These are phyloP conservation scores for Schizopygopsis pylzovi DNA, from an alignment of 2,797 vertebrate species.

Conservation along the genomic window DNA sequence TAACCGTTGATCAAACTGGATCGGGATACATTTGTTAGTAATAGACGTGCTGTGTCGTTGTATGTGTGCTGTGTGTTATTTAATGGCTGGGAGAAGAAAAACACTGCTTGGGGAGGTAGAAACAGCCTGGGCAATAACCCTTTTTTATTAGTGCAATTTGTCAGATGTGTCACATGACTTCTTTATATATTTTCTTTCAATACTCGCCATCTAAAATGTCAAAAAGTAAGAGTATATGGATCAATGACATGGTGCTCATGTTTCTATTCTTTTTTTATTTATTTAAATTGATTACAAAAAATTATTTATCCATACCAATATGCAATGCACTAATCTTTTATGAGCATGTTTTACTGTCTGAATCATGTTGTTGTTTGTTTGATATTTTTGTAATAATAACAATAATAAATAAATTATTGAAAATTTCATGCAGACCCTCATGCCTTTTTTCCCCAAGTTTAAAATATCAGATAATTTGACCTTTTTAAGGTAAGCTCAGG, in stretches of 20 bases:
- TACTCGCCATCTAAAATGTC: neutral
- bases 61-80: constrained; percentile 47
- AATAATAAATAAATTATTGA: neutral
- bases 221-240: neutral
- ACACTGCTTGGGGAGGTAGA: constrained; percentile 44
- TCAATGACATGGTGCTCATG: neutral
- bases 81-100: constrained; percentile 48
- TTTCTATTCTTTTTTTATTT: neutral
- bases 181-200: constrained; percentile 30
- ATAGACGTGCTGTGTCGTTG: constrained; percentile 13
- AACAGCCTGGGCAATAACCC: constrained; percentile 56
- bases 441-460: too few relatives aligned
- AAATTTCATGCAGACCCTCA: too few relatives aligned
- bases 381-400: too few relatives aligned
- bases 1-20: constrained; percentile 41
- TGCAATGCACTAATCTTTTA: neutral
- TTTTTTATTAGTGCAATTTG: constrained; percentile 62
- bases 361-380: neutral
- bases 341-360: neutral
- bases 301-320: too few relatives aligned
- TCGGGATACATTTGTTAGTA: constrained; percentile 35
- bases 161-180: constrained; percentile 50
- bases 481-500: neutral
- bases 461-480: neutral
- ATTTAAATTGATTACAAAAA: neutral